phyloP scores from a whole-genome alignment of 2,888 invertebrate genomes.

The Pilophorus perplexus region DNA sequence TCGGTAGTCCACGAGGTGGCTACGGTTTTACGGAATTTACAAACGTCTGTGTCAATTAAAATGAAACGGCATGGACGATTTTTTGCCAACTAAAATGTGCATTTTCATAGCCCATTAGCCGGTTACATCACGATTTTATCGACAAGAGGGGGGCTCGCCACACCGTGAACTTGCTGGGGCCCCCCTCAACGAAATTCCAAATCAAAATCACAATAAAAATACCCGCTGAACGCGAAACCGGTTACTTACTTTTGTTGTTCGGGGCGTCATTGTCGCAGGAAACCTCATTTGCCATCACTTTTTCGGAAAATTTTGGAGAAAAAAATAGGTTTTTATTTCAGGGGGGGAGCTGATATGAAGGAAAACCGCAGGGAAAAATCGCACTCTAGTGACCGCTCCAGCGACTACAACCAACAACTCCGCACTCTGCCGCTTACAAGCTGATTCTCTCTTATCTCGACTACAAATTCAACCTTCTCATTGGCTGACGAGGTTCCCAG shows the following conservation, averaged over 20 bases:
- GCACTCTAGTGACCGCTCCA: not conserved
- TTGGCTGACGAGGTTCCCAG: not conserved
- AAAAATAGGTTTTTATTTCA: not conserved
- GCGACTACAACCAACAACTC: constrained; percentile 21
- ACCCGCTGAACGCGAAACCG: no score
- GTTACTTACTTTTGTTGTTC: constrained; percentile 32
- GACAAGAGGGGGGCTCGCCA: constrained; percentile 6
- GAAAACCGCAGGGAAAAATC: not conserved
- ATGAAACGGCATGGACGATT: no score
- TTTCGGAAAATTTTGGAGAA: not conserved
- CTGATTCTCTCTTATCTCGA: constrained; percentile 39
- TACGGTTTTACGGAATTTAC: no score
- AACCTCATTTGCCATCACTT: constrained; percentile 38
- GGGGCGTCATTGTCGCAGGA: constrained; percentile 19
- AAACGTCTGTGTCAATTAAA: no score
- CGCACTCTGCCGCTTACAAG: constrained; percentile 28
- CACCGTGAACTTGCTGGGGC: no score
- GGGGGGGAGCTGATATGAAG: not conserved
- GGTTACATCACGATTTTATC: constrained; percentile 36
- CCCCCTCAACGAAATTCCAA: no score
- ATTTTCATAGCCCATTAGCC: constrained; percentile 8
- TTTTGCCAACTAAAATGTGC: not conserved
- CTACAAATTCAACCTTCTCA: constrained; percentile 1
- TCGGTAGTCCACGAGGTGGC: no score
- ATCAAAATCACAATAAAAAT: no score